A percentile compares a stretch with the other conserved stretches of the same genome.
These are phyloP conservation scores for Gastrophysa polygoni DNA, from an alignment of 2,888 invertebrate species.

Conservation along the genomic window DNA sequence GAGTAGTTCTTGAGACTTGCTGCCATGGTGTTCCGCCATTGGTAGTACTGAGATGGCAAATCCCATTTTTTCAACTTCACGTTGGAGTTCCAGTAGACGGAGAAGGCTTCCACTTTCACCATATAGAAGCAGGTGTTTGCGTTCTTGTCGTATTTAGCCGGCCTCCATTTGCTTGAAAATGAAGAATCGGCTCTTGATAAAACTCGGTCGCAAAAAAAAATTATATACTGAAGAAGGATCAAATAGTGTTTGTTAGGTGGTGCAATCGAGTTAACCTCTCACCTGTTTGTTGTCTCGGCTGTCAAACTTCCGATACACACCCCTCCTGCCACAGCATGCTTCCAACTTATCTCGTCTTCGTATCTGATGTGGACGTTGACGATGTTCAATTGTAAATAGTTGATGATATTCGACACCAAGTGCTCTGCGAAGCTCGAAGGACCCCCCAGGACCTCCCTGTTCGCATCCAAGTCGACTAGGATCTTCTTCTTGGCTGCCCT, in stretches of 20 bases:
- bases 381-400: conserved; percentile 79
- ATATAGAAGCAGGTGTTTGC: conserved; percentile 67
- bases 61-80: conserved; percentile 61
- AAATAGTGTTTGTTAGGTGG: too few species aligned
- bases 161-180: conserved; percentile 73
- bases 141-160: conserved; percentile 61
- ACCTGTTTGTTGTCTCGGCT: conserved; percentile 82
- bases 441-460: conserved; percentile 65
- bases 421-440: conserved; percentile 74
- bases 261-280: conserved; percentile 34
- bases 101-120: conserved; percentile 76
- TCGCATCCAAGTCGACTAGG: conserved; percentile 70
- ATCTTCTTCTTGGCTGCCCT: conserved; percentile 76
- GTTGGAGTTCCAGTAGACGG: conserved; percentile 77
- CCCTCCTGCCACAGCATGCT: conserved; percentile 74
- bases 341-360: conserved; percentile 74
- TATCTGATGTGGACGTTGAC: conserved; percentile 82
- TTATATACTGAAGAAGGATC: too few species aligned
- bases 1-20: conserved; percentile 77
- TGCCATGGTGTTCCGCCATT: conserved; percentile 79
- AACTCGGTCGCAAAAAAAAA: too few species aligned
- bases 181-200: not conserved
- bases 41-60: conserved; percentile 66
- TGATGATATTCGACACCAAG: conserved; percentile 75
- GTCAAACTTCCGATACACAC: conserved; percentile 77